phyloP scores from a whole-genome alignment of 1,140 invertebrate genomes.

The Telenomus remus region DNA sequence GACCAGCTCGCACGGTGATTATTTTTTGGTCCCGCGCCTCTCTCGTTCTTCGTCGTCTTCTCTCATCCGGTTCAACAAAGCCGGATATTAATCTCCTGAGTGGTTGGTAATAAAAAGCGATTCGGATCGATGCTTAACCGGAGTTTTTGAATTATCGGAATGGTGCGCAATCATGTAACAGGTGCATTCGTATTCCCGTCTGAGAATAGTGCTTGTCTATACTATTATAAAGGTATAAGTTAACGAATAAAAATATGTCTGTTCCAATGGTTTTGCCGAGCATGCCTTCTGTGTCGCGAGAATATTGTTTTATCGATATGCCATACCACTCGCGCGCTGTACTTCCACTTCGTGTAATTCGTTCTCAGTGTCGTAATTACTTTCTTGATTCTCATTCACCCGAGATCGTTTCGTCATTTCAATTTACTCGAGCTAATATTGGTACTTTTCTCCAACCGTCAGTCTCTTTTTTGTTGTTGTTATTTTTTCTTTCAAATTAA shows the following conservation, averaged over 20 bases:
- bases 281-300: neutral
- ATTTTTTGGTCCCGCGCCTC: conserved; percentile 56
- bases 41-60: conserved; percentile 53
- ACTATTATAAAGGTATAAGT: conserved; percentile 52
- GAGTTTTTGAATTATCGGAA: conserved; percentile 60
- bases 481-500: too few relatives aligned
- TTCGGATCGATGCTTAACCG: conserved; percentile 60
- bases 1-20: conserved; percentile 50
- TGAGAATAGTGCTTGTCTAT: conserved; percentile 40
- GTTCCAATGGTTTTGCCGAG: conserved; percentile 14
- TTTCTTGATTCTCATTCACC: neutral
- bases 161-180: conserved; percentile 58
- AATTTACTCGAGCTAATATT: too few relatives aligned
- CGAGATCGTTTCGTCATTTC: too few relatives aligned
- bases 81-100: conserved; percentile 60
- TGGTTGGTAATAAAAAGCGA: conserved; percentile 60
- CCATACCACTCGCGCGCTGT: neutral
- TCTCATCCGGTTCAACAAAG: conserved; percentile 57
- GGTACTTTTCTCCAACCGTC: too few relatives aligned
- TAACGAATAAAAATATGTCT: conserved; percentile 36
- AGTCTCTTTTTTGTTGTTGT: too few relatives aligned
- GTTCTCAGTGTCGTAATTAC: conserved; percentile 2
- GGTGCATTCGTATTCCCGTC: conserved; percentile 56
- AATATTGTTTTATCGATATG: conserved; percentile 20
- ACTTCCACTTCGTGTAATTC: conserved; percentile 4